These are phyloP conservation scores for Druon quercuslanigerum DNA, from an alignment of 1,140 invertebrate species.

Conservation along the genomic window DNA sequence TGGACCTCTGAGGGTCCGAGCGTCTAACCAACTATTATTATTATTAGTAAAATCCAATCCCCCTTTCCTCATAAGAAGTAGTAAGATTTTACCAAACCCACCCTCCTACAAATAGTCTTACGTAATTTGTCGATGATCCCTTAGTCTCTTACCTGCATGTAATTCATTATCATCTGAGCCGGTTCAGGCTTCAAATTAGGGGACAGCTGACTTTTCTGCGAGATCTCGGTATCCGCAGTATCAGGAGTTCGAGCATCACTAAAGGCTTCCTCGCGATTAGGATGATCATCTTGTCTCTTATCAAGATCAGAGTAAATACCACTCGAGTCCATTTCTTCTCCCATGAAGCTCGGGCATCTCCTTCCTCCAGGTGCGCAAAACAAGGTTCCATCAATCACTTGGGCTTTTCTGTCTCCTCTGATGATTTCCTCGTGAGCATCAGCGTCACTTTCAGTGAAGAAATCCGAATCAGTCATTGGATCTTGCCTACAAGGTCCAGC, in stretches of 20 bases:
- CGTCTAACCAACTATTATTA: too few species aligned
- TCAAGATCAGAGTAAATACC: constrained; percentile 91
- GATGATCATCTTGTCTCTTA: constrained; percentile 71
- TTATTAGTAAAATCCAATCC: too few species aligned
- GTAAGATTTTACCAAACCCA: too few species aligned
- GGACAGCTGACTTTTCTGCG: constrained; percentile 66
- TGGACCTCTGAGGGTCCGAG: rapidly evolving
- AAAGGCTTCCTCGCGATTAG: constrained; percentile 53
- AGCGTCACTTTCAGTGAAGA: constrained; percentile 91
- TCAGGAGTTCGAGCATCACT: constrained; percentile 65
- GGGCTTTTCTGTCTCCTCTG: constrained; percentile 78
- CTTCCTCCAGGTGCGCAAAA: constrained; percentile 80
- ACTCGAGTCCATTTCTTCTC: constrained; percentile 88
- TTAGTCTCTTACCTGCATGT: constrained; percentile 39
- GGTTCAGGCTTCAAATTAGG: constrained; percentile 48
- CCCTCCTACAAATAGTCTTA: too few species aligned
- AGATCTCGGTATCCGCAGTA: constrained; percentile 68
- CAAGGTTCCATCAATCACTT: constrained; percentile 88
- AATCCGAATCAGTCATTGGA: constrained; percentile 92
- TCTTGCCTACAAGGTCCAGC: constrained; percentile 78
- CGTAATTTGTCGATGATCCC: too few species aligned
- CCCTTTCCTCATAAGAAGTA: too few species aligned
- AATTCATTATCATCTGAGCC: constrained; percentile 37
- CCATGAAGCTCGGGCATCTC: constrained; percentile 72
- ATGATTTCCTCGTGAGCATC: constrained; percentile 85